Evolutionary conservation across 2,113 vertebrate species (phyloP).

Genomic region (Pionites leucogaster): DNA sequence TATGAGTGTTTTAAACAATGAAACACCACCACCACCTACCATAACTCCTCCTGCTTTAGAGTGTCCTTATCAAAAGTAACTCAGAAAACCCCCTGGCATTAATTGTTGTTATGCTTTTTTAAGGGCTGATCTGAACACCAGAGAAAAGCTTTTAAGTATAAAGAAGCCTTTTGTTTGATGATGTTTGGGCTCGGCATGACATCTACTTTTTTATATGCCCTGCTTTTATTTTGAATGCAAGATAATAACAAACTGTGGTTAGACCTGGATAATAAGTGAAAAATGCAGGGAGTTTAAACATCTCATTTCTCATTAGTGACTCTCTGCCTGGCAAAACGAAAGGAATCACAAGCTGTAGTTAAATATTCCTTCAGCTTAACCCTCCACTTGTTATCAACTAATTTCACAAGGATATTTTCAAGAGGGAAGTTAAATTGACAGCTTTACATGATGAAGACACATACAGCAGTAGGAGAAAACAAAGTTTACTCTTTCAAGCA

Average conservation of each 20-base stretch:
- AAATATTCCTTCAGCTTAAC: constrained; percentile 22
- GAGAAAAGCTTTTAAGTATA: constrained; percentile 26
- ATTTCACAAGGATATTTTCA: constrained; percentile 29
- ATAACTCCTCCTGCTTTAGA: neutral
- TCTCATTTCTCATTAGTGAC: constrained; percentile 15
- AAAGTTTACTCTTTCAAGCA: constrained; percentile 27
- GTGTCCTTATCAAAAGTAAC: neutral
- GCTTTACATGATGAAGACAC: neutral
- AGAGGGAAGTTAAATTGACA: constrained; percentile 2
- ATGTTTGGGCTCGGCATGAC: constrained; percentile 38
- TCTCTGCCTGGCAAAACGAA: neutral
- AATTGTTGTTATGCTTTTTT: constrained; percentile 37
- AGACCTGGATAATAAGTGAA: constrained; percentile 9
- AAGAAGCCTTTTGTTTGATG: constrained; percentile 43
- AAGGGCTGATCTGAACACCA: constrained; percentile 40
- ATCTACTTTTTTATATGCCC: constrained; percentile 29
- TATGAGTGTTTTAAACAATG: neutral
- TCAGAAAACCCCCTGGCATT: constrained; percentile 17
- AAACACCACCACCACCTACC: neutral
- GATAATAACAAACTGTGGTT: constrained; percentile 22
- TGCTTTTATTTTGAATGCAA: constrained; percentile 54
- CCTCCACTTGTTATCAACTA: neutral
- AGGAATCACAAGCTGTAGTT: neutral
- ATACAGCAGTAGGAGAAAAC: neutral
- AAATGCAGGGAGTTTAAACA: constrained; percentile 6